Evolutionary conservation across 1,140 invertebrate genomes (phyloP).

Genomic region (Sipha flava): DNA sequence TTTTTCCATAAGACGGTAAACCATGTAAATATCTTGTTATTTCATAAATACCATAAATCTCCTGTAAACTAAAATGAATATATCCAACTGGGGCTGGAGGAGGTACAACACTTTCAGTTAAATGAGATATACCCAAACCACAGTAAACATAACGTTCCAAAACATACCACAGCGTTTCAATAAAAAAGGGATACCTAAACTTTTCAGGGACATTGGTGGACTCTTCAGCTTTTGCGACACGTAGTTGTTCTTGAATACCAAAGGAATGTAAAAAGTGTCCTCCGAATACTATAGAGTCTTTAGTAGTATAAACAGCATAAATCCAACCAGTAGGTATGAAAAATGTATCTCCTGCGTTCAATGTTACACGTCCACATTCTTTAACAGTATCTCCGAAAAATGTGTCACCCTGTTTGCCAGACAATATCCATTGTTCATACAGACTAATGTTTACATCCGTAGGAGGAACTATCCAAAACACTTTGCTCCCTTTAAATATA

Average conservation of each 20-base stretch:
- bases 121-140: constrained; percentile 71
- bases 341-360: constrained; percentile 79
- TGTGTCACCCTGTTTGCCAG: constrained; percentile 85
- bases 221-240: constrained; percentile 88
- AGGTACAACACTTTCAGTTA: constrained; percentile 48
- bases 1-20: constrained; percentile 78
- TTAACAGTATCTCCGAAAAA: constrained; percentile 96
- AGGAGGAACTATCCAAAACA: constrained; percentile 92
- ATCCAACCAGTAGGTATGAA: constrained; percentile 98
- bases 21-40: constrained; percentile 86
- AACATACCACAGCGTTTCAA: constrained; percentile 96
- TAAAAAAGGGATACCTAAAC: constrained; percentile 95
- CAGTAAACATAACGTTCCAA: constrained; percentile 85
- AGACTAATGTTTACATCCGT: constrained; percentile 82
- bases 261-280: constrained; percentile 96
- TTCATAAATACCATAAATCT: constrained; percentile 79
- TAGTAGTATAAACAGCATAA: constrained; percentile 92
- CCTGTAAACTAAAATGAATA: constrained; percentile 58
- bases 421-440: constrained; percentile 90
- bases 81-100: constrained; percentile 47
- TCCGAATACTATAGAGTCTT: constrained; percentile 92
- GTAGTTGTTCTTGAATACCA: constrained; percentile 73
- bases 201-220: constrained; percentile 90
- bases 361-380: constrained; percentile 73
- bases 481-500: constrained; percentile 76